Conservation (phyloP, 2,113 vertebrate species). For the Prochilodus magdalenae region DNA sequence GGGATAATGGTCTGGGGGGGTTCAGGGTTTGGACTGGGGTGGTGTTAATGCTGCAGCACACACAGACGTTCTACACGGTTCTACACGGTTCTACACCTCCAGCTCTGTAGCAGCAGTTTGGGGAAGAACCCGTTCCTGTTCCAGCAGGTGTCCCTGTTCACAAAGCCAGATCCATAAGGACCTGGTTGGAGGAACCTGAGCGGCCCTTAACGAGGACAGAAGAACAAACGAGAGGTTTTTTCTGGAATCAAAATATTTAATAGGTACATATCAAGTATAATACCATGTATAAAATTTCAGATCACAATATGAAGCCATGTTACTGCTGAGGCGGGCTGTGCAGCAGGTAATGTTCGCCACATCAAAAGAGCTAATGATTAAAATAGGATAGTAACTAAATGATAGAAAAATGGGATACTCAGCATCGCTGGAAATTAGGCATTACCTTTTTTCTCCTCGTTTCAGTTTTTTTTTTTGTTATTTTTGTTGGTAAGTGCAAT, state of each 20-base stretch:
- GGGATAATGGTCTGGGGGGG: no score
- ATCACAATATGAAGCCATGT: slow-evolving; percentile 96
- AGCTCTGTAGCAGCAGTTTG: no score
- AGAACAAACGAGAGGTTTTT: slow-evolving; percentile 25
- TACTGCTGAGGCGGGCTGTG: slow-evolving; percentile 86
- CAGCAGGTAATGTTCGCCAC: slow-evolving; percentile 84
- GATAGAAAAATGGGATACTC: slow-evolving; percentile 74
- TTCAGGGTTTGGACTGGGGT: no score
- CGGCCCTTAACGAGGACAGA: neutral
- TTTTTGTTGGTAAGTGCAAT: slow-evolving; percentile 84
- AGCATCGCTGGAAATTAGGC: slow-evolving; percentile 83
- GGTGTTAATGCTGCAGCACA: no score
- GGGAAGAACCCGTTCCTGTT: no score
- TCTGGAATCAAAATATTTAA: slow-evolving; percentile 99
- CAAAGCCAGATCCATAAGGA: no score
- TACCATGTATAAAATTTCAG: slow-evolving; percentile 99
- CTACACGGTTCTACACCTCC: no score
- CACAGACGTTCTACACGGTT: no score
- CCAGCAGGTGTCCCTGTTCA: neutral
- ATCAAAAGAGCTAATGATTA: slow-evolving; percentile 88
- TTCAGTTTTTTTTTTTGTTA: slow-evolving; percentile 68
- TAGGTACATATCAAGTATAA: slow-evolving; percentile 95
- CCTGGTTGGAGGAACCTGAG: neutral
- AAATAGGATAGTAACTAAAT: slow-evolving; percentile 85
- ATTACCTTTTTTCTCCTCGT: slow-evolving; percentile 72